These are phyloP conservation scores for Xenotilapia caudafasciata DNA, from an alignment of 2,113 vertebrate genomes.

Conservation along the genomic window DNA sequence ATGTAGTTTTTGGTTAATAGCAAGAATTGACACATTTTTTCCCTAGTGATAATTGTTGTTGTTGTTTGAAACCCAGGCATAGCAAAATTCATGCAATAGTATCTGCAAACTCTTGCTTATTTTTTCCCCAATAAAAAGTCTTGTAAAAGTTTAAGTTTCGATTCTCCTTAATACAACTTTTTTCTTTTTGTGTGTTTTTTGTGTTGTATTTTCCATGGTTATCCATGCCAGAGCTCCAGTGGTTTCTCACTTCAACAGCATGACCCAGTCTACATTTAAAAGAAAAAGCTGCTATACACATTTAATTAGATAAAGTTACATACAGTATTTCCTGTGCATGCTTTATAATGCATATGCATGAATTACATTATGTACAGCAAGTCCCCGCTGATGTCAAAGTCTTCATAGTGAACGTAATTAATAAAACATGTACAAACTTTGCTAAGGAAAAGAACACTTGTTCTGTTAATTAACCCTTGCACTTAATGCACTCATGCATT, in stretches of 20 bases:
- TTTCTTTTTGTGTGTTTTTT: neutral
- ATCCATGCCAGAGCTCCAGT: neutral
- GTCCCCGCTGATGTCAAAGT: neutral
- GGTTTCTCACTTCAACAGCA: neutral
- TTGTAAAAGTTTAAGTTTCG: neutral
- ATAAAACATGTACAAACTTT: neutral
- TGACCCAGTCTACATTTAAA: fast-evolving
- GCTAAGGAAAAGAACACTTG: neutral
- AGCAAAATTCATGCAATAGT: neutral
- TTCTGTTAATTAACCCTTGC: neutral
- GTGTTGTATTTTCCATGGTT: neutral
- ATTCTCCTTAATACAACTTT: neutral
- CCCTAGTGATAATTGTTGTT: neutral
- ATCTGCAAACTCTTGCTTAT: neutral
- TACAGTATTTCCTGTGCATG: neutral
- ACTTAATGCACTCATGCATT: neutral
- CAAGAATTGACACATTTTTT: neutral
- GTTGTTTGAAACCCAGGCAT: neutral
- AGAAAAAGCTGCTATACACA: neutral
- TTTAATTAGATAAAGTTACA: neutral
- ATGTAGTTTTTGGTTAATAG: neutral
- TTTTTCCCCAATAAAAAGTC: neutral
- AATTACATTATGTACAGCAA: neutral
- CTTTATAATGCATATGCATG: neutral
- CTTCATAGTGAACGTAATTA: neutral